phyloP scores from a whole-genome alignment of 2,113 vertebrate genomes.

The Dromaius novaehollandiae region DNA sequence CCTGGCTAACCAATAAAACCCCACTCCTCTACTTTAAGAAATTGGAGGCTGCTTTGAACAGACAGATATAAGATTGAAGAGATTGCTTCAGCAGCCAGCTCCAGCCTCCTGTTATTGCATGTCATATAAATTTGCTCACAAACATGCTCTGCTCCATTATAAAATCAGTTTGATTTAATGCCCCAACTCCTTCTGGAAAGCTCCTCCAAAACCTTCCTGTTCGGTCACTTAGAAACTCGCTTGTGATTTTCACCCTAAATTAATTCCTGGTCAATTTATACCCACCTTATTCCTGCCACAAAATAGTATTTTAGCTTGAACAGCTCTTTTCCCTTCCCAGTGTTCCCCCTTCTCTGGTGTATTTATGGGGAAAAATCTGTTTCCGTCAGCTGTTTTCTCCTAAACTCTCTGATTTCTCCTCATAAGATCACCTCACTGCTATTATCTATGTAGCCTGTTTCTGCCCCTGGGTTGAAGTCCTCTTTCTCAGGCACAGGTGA shows the following conservation, averaged over 20 bases:
- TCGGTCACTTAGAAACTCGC: neutral
- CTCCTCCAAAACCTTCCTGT: neutral
- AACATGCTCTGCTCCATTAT: neutral
- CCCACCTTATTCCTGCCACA: neutral
- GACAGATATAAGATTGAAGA: neutral
- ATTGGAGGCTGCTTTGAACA: neutral
- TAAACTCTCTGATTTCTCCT: neutral
- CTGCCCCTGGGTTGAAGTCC: neutral
- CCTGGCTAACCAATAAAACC: neutral
- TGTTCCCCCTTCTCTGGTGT: neutral
- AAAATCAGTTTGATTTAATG: conserved; percentile 25
- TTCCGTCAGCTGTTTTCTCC: neutral
- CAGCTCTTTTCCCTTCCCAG: neutral
- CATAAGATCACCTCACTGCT: neutral
- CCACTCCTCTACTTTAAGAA: neutral
- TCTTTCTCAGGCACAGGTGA: neutral
- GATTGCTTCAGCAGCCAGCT: neutral
- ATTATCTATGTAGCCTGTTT: neutral
- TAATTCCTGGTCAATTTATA: neutral
- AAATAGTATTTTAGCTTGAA: neutral
- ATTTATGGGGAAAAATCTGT: neutral
- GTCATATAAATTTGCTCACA: neutral
- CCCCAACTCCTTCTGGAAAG: neutral
- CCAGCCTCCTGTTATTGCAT: neutral
- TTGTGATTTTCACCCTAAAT: neutral